Evolutionary conservation across 2,888 invertebrate species (phyloP).

Genomic region (Cantharis flavilabris): DNA sequence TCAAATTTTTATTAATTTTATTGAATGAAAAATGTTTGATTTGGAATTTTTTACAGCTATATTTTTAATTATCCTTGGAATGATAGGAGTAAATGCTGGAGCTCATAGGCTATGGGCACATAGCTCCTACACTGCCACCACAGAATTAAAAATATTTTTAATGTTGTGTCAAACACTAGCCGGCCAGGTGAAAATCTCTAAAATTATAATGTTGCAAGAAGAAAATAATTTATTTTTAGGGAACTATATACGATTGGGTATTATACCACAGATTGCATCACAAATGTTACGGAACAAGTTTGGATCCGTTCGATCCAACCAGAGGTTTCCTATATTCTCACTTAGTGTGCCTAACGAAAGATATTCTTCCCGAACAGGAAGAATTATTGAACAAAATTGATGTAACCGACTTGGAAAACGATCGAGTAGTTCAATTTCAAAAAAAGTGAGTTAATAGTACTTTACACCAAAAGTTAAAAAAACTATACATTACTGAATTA

Average conservation of each 20-base stretch:
- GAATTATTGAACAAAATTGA: constrained; percentile 70
- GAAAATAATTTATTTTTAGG: constrained; percentile 59
- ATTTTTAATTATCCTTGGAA: constrained; percentile 65
- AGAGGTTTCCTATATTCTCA: constrained; percentile 85
- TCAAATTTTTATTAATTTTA: neutral
- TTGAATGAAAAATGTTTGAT: neutral
- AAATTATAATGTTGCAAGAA: neutral
- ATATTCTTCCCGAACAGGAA: constrained; percentile 67
- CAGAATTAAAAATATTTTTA: constrained; percentile 72
- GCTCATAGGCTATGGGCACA: constrained; percentile 96
- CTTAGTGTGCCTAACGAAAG: constrained; percentile 69
- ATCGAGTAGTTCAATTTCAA: constrained; percentile 81
- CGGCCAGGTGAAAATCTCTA: constrained; percentile 70
- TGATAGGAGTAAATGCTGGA: constrained; percentile 86
- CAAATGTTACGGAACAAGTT: constrained; percentile 72
- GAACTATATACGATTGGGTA: constrained; percentile 85
- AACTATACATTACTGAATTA: no score
- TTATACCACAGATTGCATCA: constrained; percentile 82
- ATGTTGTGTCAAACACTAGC: constrained; percentile 83
- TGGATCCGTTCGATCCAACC: constrained; percentile 80
- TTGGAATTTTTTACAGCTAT: constrained; percentile 58
- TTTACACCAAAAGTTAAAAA: no score
- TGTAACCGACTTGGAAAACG: constrained; percentile 77
- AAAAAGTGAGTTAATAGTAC: constrained; percentile 62
- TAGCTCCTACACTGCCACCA: constrained; percentile 76